These are phyloP conservation scores for Mamestra configurata DNA, from an alignment of 1,140 invertebrate genomes.

Conservation along the genomic window DNA sequence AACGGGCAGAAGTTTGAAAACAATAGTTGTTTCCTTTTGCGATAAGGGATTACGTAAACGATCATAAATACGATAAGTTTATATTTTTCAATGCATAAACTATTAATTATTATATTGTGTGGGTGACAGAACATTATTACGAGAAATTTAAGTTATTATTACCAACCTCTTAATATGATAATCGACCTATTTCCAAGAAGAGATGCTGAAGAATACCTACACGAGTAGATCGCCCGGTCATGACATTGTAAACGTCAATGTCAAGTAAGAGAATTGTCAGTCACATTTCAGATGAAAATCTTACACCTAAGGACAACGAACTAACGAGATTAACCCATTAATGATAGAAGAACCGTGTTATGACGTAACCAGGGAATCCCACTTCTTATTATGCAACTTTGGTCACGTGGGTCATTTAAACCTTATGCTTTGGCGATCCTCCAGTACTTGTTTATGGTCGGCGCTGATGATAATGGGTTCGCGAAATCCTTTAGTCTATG, in stretches of 20 bases:
- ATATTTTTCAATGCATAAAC: too few relatives aligned
- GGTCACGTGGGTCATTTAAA: conserved; percentile 23
- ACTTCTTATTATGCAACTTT: conserved; percentile 20
- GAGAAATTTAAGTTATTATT: neutral
- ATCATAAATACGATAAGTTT: neutral
- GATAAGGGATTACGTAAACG: neutral
- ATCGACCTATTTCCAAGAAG: neutral
- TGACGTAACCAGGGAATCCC: conserved; percentile 33
- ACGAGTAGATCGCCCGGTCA: conserved; percentile 13
- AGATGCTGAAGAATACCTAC: neutral
- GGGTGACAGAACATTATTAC: neutral
- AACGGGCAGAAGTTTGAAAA: neutral
- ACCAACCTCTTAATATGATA: neutral
- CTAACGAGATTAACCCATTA: neutral
- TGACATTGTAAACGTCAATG: conserved; percentile 37
- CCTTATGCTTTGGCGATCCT: conserved; percentile 28
- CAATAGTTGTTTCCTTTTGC: neutral
- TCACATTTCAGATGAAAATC: neutral
- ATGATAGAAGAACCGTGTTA: neutral
- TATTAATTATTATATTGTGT: neutral
- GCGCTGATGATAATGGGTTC: conserved; percentile 38
- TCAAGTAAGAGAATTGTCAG: conserved; percentile 8
- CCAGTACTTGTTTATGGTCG: conserved; percentile 26
- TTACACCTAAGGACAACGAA: neutral
- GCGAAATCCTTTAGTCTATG: conserved; percentile 10